These are phyloP conservation scores for western clawed frog (Xenopus tropicalis) DNA, from an alignment of 2,113 vertebrate species.

Conservation along the genomic window DNA sequence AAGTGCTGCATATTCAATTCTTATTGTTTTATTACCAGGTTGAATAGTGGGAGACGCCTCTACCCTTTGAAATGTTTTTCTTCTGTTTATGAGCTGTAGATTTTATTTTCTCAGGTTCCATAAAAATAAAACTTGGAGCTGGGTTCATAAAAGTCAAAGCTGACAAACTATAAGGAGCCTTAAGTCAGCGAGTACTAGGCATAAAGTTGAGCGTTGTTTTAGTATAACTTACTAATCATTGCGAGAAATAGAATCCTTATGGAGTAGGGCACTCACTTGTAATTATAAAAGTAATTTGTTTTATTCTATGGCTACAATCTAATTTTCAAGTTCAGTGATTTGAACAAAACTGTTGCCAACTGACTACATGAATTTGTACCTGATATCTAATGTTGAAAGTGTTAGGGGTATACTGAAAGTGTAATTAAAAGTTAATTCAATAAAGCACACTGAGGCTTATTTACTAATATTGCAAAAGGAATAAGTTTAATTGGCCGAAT, in stretches of 20 bases:
- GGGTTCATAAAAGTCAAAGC: not conserved
- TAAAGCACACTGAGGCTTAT: not conserved
- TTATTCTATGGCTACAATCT: slow-evolving; percentile 36
- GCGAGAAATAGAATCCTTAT: slow-evolving; percentile 27
- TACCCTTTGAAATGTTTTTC: not conserved
- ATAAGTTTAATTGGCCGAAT: too few relatives aligned
- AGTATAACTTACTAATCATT: slow-evolving; percentile 20
- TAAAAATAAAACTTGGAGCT: not conserved
- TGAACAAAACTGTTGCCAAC: slow-evolving; percentile 32
- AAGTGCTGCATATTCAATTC: too few relatives aligned
- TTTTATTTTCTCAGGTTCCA: not conserved
- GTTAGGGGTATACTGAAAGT: slow-evolving; percentile 16
- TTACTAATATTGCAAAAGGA: not conserved
- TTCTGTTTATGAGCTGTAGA: not conserved
- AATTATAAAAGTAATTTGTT: slow-evolving; percentile 44
- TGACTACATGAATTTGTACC: slow-evolving; percentile 32
- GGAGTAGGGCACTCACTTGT: slow-evolving; percentile 30
- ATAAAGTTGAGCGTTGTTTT: slow-evolving; percentile 15
- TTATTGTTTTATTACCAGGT: too few relatives aligned
- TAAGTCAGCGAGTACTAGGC: slow-evolving; percentile 9
- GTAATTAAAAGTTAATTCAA: slow-evolving; percentile 38
- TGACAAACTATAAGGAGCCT: not conserved
- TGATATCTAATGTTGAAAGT: slow-evolving; percentile 30
- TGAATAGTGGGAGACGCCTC: too few relatives aligned
- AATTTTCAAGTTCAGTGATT: slow-evolving; percentile 45